These are phyloP conservation scores for Balearica regulorum DNA, from an alignment of 2,797 vertebrate species.

Conservation along the genomic window DNA sequence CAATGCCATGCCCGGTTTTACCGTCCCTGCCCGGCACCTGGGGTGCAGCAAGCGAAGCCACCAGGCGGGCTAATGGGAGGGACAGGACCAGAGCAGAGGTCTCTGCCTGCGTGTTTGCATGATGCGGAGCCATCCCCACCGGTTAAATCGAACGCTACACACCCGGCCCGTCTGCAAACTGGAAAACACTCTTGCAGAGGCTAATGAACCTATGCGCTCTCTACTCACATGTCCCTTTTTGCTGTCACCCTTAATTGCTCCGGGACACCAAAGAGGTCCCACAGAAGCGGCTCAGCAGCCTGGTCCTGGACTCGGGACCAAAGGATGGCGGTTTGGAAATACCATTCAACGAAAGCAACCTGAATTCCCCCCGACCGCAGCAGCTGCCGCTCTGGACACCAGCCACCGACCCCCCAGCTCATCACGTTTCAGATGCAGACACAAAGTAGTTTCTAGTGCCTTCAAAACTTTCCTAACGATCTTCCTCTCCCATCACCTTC, in stretches of 20 bases:
- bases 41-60: not conserved
- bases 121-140: not conserved
- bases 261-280: not conserved
- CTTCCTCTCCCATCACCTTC: not conserved
- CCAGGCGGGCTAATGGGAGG: not conserved
- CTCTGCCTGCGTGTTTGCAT: not conserved
- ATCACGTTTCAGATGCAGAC: not conserved
- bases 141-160: not conserved
- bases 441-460: not conserved
- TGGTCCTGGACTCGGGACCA: not conserved
- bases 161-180: not conserved
- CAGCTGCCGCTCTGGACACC: not conserved
- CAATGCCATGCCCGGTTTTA: not conserved
- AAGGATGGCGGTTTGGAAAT: not conserved
- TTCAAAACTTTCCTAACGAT: not conserved
- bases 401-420: not conserved
- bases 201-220: too few relatives aligned
- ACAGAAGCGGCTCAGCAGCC: not conserved
- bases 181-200: not conserved
- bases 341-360: fast-evolving
- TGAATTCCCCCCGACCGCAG: not conserved
- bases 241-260: not conserved
- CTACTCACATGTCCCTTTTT: not conserved
- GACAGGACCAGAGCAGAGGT: not conserved
- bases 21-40: not conserved